These are phyloP conservation scores for Athene cunicularia DNA, from an alignment of 2,113 vertebrate genomes.

Conservation along the genomic window DNA sequence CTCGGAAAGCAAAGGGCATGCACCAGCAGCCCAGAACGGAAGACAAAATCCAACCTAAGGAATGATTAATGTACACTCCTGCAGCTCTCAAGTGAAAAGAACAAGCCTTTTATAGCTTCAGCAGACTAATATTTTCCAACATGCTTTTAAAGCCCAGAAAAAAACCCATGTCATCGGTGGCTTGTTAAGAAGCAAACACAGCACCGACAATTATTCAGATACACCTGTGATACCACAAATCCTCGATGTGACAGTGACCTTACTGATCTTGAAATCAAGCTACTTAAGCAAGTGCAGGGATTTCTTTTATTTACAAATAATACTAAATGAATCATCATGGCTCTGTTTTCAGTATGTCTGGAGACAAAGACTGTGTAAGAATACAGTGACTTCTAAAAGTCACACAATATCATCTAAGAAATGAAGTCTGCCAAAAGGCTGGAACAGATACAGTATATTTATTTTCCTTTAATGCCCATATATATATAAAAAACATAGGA, in stretches of 20 bases:
- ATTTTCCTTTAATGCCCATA: background rate
- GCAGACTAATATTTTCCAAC: background rate
- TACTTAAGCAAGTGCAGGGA: background rate
- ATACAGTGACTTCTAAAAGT: background rate
- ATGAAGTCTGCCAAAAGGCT: background rate
- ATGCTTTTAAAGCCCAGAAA: background rate
- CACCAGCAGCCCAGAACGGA: background rate
- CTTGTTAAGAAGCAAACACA: background rate
- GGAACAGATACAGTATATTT: background rate
- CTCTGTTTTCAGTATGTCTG: background rate
- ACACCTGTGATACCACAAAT: background rate
- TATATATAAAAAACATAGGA: rapidly evolving
- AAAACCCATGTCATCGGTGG: background rate
- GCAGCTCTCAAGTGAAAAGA: background rate
- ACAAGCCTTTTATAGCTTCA: background rate
- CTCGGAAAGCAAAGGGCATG: background rate
- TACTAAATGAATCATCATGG: background rate
- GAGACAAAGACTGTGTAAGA: background rate
- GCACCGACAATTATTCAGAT: background rate
- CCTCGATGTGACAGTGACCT: background rate
- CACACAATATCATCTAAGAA: background rate
- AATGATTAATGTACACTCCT: background rate
- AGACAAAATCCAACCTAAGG: background rate
- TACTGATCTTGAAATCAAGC: background rate
- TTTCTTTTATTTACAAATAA: background rate